These are phyloP conservation scores for Neelides folsomi DNA, from an alignment of 2,888 invertebrate species.

Conservation along the genomic window DNA sequence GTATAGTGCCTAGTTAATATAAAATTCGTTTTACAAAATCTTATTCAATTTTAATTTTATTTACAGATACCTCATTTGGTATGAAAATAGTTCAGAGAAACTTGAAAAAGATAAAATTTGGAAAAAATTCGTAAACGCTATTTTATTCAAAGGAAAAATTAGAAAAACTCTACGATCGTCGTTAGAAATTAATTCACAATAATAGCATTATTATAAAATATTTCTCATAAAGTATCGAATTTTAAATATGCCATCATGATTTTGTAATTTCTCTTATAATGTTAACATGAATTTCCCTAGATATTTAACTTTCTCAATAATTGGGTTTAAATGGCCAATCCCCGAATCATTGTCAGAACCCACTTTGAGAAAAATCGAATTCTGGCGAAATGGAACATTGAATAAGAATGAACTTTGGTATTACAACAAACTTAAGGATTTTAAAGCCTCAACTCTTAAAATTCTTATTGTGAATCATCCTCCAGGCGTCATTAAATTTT, in stretches of 20 bases:
- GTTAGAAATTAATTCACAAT: neutral
- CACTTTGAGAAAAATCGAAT: conserved; percentile 9
- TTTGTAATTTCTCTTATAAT: too few species aligned
- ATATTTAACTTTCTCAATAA: conserved; percentile 23
- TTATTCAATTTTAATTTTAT: neutral
- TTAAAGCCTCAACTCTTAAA: conserved; percentile 23
- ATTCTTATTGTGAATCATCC: conserved; percentile 30
- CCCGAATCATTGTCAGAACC: neutral
- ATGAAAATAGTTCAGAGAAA: conserved; percentile 13
- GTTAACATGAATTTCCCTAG: too few species aligned
- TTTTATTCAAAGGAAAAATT: conserved; percentile 19
- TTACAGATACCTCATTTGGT: conserved; percentile 31
- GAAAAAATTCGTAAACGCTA: conserved; percentile 30
- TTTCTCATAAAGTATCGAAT: too few species aligned
- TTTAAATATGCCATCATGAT: too few species aligned
- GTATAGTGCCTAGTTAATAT: neutral
- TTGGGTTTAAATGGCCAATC: conserved; percentile 28
- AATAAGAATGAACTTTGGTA: conserved; percentile 29
- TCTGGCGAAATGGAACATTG: neutral
- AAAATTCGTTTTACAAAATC: neutral
- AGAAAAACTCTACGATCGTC: neutral
- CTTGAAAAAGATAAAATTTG: conserved; percentile 29
- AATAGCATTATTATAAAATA: too few species aligned
- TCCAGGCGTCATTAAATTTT: conserved; percentile 29
- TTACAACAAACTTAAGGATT: conserved; percentile 22